A percentile compares a stretch with the other conserved stretches of the same genome.
Evolutionary conservation across 2,888 invertebrate genomes (phyloP).

Genomic region (Macaria liturata): DNA sequence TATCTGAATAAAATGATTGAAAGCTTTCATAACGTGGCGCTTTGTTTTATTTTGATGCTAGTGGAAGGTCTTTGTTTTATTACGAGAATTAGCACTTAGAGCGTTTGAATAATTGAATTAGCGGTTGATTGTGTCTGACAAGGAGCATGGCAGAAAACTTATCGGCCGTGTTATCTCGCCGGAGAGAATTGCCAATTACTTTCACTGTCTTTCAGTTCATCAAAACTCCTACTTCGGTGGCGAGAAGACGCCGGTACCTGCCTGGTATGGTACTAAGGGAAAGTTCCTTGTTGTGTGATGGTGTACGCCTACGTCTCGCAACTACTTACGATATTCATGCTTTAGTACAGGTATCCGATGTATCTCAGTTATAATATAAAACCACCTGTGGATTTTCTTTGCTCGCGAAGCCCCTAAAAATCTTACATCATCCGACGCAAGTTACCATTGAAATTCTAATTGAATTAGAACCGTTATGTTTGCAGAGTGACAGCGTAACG

Average conservation of each 20-base stretch:
- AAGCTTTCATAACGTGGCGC: slow-evolving; percentile 29
- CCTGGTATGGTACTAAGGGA: slow-evolving; percentile 33
- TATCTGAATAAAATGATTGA: slow-evolving; percentile 20
- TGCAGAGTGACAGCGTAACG: slow-evolving; percentile 33
- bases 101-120: slow-evolving; percentile 60
- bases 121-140: slow-evolving; percentile 58
- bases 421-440: slow-evolving; percentile 34
- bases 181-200: slow-evolving; percentile 61
- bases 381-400: neutral
- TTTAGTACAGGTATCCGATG: no score
- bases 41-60: slow-evolving; percentile 37
- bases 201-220: slow-evolving; percentile 61
- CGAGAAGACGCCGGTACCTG: slow-evolving; percentile 15
- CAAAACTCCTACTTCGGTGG: slow-evolving; percentile 39
- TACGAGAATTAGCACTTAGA: slow-evolving; percentile 48
- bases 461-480: slow-evolving; percentile 67
- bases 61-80: slow-evolving; percentile 45
- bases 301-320: slow-evolving; percentile 8
- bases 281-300: slow-evolving; percentile 33
- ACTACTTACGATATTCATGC: neutral
- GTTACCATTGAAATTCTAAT: slow-evolving; percentile 62
- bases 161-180: slow-evolving; percentile 59
- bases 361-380: neutral
- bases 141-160: slow-evolving; percentile 59
- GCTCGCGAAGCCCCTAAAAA: slow-evolving; percentile 53